Evolutionary conservation across 2,113 vertebrate genomes (phyloP).

Genomic region (Sapayoa aenigma): DNA sequence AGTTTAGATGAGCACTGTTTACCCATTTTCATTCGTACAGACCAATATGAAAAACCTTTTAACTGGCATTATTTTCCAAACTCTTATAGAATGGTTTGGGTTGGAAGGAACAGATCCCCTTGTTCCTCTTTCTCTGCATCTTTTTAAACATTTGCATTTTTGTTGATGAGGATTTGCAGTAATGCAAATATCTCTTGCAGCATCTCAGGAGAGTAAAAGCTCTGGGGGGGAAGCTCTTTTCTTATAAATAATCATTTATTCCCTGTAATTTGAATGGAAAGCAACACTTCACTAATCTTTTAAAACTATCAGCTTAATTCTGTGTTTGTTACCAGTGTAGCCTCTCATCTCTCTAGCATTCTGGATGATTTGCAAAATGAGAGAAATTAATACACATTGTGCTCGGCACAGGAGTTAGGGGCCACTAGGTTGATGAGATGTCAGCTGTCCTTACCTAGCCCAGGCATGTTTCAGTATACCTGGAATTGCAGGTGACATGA

Average conservation of each 20-base stretch:
- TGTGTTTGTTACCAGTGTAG: not conserved
- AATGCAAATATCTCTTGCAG: not conserved
- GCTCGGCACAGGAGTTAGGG: not conserved
- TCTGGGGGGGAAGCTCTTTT: not conserved
- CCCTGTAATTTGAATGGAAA: not conserved
- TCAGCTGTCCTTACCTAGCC: not conserved
- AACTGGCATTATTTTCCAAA: not conserved
- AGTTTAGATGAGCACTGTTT: not conserved
- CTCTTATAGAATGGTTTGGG: not conserved
- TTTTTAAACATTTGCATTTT: slow-evolving; percentile 2
- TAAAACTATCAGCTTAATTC: not conserved
- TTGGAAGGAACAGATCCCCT: not conserved
- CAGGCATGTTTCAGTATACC: not conserved
- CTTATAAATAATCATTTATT: not conserved
- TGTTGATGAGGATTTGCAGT: not conserved
- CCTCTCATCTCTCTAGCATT: not conserved
- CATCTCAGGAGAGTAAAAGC: not conserved
- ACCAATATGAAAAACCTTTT: not conserved
- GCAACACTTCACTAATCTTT: not conserved
- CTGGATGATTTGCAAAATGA: not conserved
- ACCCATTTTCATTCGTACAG: not conserved
- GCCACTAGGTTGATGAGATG: fast-evolving
- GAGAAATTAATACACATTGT: not conserved
- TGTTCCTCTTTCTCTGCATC: not conserved
- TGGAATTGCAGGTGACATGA: not conserved